Base-by-base conservation (phyloP, 2,888 invertebrate genomes). In the Athetis lepigone region DNA sequence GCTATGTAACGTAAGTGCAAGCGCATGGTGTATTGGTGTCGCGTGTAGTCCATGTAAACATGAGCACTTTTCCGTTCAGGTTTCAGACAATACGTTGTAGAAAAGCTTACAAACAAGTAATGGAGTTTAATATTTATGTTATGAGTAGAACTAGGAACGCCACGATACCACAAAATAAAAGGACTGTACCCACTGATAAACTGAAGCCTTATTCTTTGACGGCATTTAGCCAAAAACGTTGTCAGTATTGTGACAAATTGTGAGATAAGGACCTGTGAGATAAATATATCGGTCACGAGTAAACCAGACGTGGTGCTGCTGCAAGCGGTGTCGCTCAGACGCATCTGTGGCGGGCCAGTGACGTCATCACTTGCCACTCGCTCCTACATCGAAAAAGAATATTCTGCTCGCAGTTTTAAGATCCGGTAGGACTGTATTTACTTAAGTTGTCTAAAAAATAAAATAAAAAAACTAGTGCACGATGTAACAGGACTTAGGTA, bases 191-290 rank as follows among this genome's bases (percentile, higher is more conserved):
- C n/a, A 66, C 65, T 76, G 47, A 49, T 33, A 39, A 37, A 54
- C 46, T 63, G 42, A 51, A 65, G 67, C 71, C 61, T 70, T 90
- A 85, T 70, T 89, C 90, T 90, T 88, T 90, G 89, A 36, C 75
- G 79, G 80, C 73, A 80, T 85, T 85, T 84, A 82, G 81, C 85
- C 87, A 85, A 91, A 92, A 90, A 88, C 84, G 87, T 87, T 85
- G 88, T 86, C 88, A 80, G 85, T 84, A 82, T 85, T 82, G 88
- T 93, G 94, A 94, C 94, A 93, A 93, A 94, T 94, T 94, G 88
- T 85, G 73, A 85, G 94, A 93, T 94, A 94, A 93, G 89, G 82
- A 78, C 42, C 49, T 52, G 55, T 65, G 75, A 78, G 84, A 82
- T 80, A 86, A 85, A 88, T 88, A 86, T 85, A 85, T 85, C 83